Conservation (phyloP, 1,140 invertebrate species). For the Anoplolepis gracilipes region DNA sequence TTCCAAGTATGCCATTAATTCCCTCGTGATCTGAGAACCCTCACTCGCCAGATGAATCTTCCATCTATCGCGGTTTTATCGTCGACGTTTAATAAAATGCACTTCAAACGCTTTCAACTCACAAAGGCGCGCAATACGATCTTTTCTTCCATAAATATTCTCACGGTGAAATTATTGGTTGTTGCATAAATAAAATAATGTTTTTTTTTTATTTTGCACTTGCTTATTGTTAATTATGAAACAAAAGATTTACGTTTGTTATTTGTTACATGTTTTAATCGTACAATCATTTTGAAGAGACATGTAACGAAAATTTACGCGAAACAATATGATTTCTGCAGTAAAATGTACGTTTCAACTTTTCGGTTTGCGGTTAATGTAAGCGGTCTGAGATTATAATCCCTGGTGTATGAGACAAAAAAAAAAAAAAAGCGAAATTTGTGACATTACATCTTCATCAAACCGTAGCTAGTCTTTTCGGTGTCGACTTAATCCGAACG, state of each 20-base stretch:
- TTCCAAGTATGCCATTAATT: constrained; percentile 42
- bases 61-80: constrained; percentile 9
- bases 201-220: neutral
- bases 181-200: neutral
- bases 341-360: neutral
- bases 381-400: neutral
- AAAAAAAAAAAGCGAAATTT: neutral
- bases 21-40: neutral
- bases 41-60: neutral
- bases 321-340: neutral
- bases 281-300: neutral
- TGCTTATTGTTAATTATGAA: constrained; percentile 3
- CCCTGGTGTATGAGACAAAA: neutral
- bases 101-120: neutral
- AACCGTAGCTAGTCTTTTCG: constrained; percentile 14
- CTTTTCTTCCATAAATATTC: neutral
- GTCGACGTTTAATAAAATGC: constrained; percentile 13
- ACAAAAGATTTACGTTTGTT: neutral
- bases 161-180: neutral
- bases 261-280: neutral
- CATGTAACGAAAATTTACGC: neutral
- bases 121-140: neutral
- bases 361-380: neutral
- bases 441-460: constrained; percentile 9
- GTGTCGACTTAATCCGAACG: constrained; percentile 24